Evolutionary conservation across 2,888 invertebrate species (phyloP).

Genomic region (Mycogona germanica): DNA sequence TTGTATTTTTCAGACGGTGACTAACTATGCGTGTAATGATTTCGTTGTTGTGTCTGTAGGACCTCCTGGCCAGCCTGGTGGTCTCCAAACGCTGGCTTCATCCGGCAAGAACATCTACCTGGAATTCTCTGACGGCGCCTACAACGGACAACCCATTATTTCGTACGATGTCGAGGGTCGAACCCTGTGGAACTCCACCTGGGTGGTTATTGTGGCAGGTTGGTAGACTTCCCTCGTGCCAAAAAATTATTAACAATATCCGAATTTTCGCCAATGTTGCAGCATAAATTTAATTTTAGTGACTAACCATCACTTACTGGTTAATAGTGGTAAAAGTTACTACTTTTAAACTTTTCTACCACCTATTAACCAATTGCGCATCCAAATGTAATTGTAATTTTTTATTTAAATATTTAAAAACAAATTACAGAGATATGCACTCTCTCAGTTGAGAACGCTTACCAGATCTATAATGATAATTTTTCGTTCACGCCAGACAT

Average conservation of each 20-base stretch:
- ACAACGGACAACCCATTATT: conserved; percentile 65
- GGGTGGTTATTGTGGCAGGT: conserved; percentile 56
- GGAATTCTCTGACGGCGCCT: conserved; percentile 81
- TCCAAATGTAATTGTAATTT: no score
- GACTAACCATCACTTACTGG: background rate
- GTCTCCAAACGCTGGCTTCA: conserved; percentile 65
- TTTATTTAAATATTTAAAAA: no score
- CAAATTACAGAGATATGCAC: background rate
- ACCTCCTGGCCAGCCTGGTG: conserved; percentile 80
- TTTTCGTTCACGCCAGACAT: conserved; percentile 34
- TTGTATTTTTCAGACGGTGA: background rate
- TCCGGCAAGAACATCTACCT: conserved; percentile 61
- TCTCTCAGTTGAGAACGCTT: background rate
- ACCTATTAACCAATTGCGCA: no score
- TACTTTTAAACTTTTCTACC: background rate
- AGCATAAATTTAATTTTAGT: no score
- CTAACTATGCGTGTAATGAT: background rate
- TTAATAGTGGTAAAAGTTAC: background rate
- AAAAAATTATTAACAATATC: no score
- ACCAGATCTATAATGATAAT: background rate
- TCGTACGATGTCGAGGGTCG: conserved; percentile 69
- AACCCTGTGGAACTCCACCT: conserved; percentile 73
- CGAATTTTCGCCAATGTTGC: no score
- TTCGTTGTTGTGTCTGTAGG: conserved; percentile 34
- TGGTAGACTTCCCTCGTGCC: no score